Conservation (phyloP, 1,140 invertebrate genomes). For the Caenorhabditis tropicalis region DNA sequence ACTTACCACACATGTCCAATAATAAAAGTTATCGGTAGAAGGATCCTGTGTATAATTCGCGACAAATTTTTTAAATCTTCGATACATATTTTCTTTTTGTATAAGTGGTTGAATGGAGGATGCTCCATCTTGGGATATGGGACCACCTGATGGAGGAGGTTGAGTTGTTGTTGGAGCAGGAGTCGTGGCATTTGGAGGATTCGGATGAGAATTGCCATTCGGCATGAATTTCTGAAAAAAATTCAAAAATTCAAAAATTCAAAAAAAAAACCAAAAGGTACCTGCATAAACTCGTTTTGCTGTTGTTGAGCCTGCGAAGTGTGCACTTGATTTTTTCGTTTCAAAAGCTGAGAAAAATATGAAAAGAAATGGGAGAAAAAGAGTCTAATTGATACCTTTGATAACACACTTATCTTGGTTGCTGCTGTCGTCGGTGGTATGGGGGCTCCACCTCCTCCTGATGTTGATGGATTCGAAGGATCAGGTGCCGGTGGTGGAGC, state of each 20-base stretch:
- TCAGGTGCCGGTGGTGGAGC: not conserved
- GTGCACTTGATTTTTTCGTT: not conserved
- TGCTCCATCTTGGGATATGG: not conserved
- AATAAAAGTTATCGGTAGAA: conserved; percentile 37
- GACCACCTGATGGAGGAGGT: not conserved
- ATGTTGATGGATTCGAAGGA: not conserved
- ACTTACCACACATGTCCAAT: conserved; percentile 43
- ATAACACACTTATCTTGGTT: not conserved
- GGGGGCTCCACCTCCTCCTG: not conserved
- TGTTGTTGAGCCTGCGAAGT: not conserved
- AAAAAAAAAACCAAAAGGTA: not conserved
- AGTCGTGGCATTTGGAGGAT: not conserved
- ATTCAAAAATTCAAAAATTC: not conserved
- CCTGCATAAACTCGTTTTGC: conserved; percentile 41
- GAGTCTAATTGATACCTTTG: not conserved
- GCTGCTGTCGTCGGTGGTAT: not conserved
- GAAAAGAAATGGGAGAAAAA: not conserved
- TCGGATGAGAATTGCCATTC: not conserved
- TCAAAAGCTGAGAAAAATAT: not conserved
- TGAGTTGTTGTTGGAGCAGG: not conserved
- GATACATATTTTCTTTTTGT: not conserved
- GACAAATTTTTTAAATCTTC: not conserved
- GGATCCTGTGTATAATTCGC: conserved; percentile 37
- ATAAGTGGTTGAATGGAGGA: not conserved
- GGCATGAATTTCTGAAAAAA: not conserved